Evolutionary conservation across 2,888 invertebrate genomes (phyloP), one percentile per base, ranked within the genome.

Genomic region (Machimus rusticus): DNA sequence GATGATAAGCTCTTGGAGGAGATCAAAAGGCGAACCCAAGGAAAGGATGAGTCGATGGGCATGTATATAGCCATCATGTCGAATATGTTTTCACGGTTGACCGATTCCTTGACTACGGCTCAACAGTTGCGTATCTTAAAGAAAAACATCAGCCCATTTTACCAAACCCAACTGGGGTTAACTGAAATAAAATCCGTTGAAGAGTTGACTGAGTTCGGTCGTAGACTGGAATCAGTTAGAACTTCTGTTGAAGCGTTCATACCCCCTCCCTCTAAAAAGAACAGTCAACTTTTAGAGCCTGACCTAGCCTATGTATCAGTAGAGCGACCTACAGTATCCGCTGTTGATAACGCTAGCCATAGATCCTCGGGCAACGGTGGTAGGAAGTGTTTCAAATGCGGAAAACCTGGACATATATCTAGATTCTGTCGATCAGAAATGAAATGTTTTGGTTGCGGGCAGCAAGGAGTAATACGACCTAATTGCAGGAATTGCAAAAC

Each of bases 1-100:
- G 79, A 88, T 6, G 88, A 88, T 31, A 16, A 77, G 23, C 74
- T 87, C 0, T 77, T 82, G 74, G 87, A 84, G n/a, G 66, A 88
- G 37, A 85, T 88, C 1, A 28, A 77, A 43, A n/a, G 46, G 19
- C 51, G 87, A 4, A 88, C 85, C 0, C 76, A 87, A n/a, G 87
- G 88, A 9, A 66, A 66, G 16, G 6, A 37, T 5, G 87, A 88
- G 37, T 74, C 74, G 1, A 88, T 88, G 14, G 88, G 88, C 14
- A 78, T 81, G 14, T 87, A 76, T 39, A 81, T 81, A 0, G 84
- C 82, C 14, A 57, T 57, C 19, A 87, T 82, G 87, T 16, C 9
- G 14, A 14, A 51, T 16, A 34, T 87, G 51, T 82, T 87, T 19
- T 43, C 5, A 4, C n/a, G 81, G 14, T 37, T 87, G 0, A 79